Conservation (phyloP, 2,797 vertebrate genomes). For the Manis crassicaudata region DNA sequence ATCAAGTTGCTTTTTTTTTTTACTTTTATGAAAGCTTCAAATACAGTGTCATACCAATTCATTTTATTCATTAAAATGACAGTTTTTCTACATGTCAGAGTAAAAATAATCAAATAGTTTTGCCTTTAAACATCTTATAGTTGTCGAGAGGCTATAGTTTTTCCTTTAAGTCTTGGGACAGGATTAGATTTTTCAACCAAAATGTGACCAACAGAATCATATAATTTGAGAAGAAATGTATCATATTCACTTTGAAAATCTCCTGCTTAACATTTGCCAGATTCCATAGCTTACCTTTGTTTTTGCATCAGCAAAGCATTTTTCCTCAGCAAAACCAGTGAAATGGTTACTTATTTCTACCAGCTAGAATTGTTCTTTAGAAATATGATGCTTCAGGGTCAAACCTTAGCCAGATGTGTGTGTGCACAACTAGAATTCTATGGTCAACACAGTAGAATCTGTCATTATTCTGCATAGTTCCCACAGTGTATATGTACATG, state of each 20-base stretch:
- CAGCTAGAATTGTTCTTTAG: neutral
- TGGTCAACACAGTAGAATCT: neutral
- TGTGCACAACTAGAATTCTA: neutral
- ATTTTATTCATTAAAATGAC: slow-evolving; percentile 30
- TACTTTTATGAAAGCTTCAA: neutral
- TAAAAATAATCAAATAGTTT: slow-evolving; percentile 48
- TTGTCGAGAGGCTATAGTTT: neutral
- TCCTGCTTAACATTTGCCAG: neutral
- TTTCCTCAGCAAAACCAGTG: neutral
- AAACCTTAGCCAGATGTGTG: neutral
- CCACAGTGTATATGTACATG: neutral
- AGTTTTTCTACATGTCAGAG: neutral
- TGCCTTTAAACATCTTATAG: neutral
- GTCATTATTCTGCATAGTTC: neutral
- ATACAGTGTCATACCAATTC: neutral
- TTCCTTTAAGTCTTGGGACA: neutral
- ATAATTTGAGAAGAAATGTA: slow-evolving; percentile 28
- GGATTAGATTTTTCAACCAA: slow-evolving; percentile 31
- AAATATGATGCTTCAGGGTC: neutral
- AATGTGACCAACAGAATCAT: neutral
- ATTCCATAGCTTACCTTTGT: neutral
- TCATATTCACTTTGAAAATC: slow-evolving; percentile 32
- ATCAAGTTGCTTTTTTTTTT: neutral
- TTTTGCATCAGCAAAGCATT: neutral
- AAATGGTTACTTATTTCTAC: neutral